Evolutionary conservation across 2,797 vertebrate genomes (phyloP), one percentile per base, ranked within the genome.

Genomic region (Gephyroberyx darwinii): DNA sequence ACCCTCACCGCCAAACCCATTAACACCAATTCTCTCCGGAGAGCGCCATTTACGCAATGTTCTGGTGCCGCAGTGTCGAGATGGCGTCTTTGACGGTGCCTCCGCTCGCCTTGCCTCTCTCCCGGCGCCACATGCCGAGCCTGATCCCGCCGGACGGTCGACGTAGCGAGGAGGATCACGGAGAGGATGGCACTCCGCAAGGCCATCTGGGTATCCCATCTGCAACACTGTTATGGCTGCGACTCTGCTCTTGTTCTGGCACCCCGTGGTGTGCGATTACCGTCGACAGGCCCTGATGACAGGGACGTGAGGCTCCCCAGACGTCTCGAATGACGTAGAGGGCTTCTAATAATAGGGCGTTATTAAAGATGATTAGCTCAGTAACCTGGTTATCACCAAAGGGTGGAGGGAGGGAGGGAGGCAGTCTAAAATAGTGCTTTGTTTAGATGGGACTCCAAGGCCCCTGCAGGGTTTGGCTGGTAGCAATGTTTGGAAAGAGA

Each of bases 161-260:
- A 80, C 74, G 33, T 65, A 19, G 73, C 50, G 41, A 66, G 65
- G 73, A 41, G 65, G 79, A 52, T 68, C 12, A 19, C 69, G 19
- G 56, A 75, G 58, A 81, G 83, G 80, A 80, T 80, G 89, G 85
- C 72, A 57, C 78, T 84, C 71, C 12, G 74, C 69, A 61, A 86
- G 86, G 89, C 93, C 93, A 94, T 94, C 93, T 94, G 93, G 89
- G 91, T 83, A 78, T 86, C 90, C 93, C 93, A 94, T 94, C 93
- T 95, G 93, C 86, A 90, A 75, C 81, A 80, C 65, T 81, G 87
- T 81, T 83, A 83, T 87, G 87, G 90, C 82, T 88, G 84, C 82
- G 81, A 88, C 81, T 89, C 84, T 3, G 26, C 26, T 78, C 77
- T 82, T 52, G 19, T 74, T 81, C 84, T 89, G 91, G 91, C 87